phyloP scores from a whole-genome alignment of 2,113 vertebrate genomes.

The Microtus montanus region DNA sequence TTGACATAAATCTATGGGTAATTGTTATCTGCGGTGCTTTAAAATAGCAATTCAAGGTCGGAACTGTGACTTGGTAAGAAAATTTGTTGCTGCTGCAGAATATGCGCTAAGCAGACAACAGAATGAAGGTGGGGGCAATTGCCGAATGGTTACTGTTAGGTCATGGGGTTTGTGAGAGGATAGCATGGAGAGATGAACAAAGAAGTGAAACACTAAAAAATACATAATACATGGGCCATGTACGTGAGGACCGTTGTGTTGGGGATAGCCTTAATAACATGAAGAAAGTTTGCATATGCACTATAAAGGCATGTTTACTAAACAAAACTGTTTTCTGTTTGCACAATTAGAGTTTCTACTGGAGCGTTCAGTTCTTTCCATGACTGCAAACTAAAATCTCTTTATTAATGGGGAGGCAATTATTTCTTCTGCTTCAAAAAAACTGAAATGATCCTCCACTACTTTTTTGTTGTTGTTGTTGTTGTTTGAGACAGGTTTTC shows the following conservation, averaged over 20 bases:
- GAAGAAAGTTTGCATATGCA: not conserved
- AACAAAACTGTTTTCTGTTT: not conserved
- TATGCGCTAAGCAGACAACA: not conserved
- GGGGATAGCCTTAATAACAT: not conserved
- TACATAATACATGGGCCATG: no score
- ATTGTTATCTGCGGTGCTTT: not conserved
- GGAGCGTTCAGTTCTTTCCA: not conserved
- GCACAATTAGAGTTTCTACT: not conserved
- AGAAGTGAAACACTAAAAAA: not conserved
- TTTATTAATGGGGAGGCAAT: not conserved
- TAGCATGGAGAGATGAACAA: not conserved
- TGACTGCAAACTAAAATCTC: not conserved
- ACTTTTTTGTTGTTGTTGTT: not conserved
- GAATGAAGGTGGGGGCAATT: not conserved
- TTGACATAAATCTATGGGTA: not conserved
- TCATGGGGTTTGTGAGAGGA: not conserved
- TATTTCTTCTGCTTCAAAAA: not conserved
- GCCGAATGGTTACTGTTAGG: not conserved
- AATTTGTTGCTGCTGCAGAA: not conserved
- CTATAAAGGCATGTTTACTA: not conserved
- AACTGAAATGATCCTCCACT: not conserved
- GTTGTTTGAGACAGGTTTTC: no score
- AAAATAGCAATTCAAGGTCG: not conserved
- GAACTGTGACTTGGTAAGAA: not conserved
- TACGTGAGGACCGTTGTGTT: not conserved